These are phyloP conservation scores for Eutolmus rufibarbis DNA, from an alignment of 2,888 invertebrate species.

Conservation along the genomic window DNA sequence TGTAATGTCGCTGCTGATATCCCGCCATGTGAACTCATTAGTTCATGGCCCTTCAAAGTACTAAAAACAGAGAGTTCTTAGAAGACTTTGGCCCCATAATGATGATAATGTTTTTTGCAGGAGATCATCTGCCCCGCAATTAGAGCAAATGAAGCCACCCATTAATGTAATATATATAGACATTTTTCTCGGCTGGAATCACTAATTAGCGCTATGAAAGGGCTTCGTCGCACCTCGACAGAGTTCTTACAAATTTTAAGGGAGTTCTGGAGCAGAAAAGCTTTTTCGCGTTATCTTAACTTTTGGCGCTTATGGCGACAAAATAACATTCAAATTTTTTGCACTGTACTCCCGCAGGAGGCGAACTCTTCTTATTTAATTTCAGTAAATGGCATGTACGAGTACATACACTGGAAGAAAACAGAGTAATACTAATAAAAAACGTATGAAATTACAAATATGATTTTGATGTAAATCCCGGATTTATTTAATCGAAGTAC, in stretches of 20 bases:
- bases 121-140: neutral
- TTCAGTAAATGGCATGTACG: neutral
- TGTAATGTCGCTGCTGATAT: neutral
- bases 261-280: neutral
- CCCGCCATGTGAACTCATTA: neutral
- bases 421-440: too few species aligned
- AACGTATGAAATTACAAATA: too few species aligned
- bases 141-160: neutral
- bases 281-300: slow-evolving; percentile 18
- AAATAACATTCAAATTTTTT: neutral
- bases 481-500: too few species aligned
- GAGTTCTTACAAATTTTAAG: neutral
- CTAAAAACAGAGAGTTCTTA: neutral
- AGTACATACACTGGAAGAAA: neutral
- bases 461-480: too few species aligned
- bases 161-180: neutral
- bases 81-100: neutral
- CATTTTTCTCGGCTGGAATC: neutral
- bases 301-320: slow-evolving; percentile 13
- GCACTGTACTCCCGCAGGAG: neutral
- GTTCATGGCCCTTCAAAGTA: neutral
- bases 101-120: neutral
- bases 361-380: slow-evolving; percentile 17
- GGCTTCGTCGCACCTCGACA: neutral
- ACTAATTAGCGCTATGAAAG: slow-evolving; percentile 5